Base-by-base conservation (phyloP, 1,140 invertebrate genomes). In the Doryteuthis pealeii region DNA sequence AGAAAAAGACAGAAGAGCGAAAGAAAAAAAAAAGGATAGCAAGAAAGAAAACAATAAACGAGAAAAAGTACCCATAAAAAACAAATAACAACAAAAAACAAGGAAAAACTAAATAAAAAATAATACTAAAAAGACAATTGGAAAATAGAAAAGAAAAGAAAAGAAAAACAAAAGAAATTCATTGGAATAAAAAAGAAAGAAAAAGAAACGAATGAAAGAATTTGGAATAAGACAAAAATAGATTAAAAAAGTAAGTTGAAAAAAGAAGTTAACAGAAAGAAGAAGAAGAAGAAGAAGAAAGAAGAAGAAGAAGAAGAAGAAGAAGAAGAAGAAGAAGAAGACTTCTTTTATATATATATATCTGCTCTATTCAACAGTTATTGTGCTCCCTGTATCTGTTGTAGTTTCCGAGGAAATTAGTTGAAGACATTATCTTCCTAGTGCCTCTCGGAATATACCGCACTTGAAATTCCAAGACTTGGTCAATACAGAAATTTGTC, bases 251-350 rank as follows among this genome's bases (percentile, higher is more conserved):
- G 18, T 8, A 49, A 49, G 45, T 10, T 10, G 45, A 49, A 49
- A 18, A 49, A 49, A 18, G 18, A 49, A 1, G 0, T 1, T 22
- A 49, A 1, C 45, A 49, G 45, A 49, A 22, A 49, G 45, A 49
- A 22, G 22, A 22, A 72, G 74, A 75, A 35, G 70, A 45, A 75
- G 74, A 75, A 54, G 49, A 70, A 73, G 43, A 62, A 54, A 72
- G 70, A 72, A 43, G 73, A 32, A 31, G 35, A 33, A 72, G 65
- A 26, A 58, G 22, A 43, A 18, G 54, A 33, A 2, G 28, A 15
- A 33, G n/a, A 74, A 12, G 33, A 31, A 49, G 28, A 31, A 65
- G 54, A 3, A 72, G 68, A 28, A 28, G 26, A 74, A 49, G 26
- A n/a, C n/a, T n/a, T n/a, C n/a, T n/a, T n/a, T n/a, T n/a, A n/a